These are phyloP conservation scores for Lissocephala sabroskyi DNA, from an alignment of 2,888 invertebrate genomes.

Conservation along the genomic window DNA sequence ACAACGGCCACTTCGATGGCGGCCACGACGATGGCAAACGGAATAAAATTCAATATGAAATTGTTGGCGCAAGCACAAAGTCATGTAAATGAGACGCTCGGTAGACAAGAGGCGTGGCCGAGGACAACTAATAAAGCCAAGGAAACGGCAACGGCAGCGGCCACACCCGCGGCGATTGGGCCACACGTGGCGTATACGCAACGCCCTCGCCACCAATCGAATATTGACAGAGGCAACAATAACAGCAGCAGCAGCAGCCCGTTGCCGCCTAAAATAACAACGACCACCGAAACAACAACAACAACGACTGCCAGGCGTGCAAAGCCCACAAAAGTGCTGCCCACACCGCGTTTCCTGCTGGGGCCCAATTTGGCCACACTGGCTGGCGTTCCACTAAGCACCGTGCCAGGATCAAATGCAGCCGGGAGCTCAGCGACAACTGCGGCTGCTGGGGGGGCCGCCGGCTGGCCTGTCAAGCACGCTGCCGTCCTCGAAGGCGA, in stretches of 20 bases:
- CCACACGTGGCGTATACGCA: neutral
- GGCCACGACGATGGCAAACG: conserved; percentile 5
- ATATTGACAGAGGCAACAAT: conserved; percentile 9
- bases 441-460: conserved; percentile 7
- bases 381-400: neutral
- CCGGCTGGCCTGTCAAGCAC: conserved; percentile 85
- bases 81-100: conserved; percentile 12
- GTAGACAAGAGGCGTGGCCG: neutral
- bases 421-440: neutral
- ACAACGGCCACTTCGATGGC: neutral
- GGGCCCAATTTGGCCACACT: conserved; percentile 8
- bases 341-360: conserved; percentile 10
- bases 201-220: neutral
- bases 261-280: neutral
- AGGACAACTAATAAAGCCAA: conserved; percentile 1
- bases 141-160: conserved; percentile 2
- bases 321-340: conserved; percentile 13
- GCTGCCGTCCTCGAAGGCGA: conserved; percentile 92
- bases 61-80: conserved; percentile 15
- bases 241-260: conserved; percentile 14
- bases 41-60: conserved; percentile 24
- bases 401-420: no score
- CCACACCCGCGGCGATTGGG: neutral
- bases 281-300: conserved; percentile 1
- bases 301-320: conserved; percentile 6